These are phyloP conservation scores for Aspidiotus rigidus DNA, from an alignment of 2,888 invertebrate species.

Conservation along the genomic window DNA sequence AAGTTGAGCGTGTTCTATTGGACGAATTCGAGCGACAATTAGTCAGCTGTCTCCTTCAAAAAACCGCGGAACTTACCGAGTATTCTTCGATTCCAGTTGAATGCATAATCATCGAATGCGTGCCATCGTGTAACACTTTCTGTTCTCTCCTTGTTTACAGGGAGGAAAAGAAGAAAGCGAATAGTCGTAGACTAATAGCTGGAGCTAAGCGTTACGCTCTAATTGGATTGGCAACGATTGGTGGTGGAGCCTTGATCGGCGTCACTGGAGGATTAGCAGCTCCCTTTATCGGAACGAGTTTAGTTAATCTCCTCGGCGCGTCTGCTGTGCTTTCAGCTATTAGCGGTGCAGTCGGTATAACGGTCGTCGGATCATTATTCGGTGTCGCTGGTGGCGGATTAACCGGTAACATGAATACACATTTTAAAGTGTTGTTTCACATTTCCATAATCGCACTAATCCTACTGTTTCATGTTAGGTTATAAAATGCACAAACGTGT, in stretches of 20 bases:
- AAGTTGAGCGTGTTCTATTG: conserved; percentile 48
- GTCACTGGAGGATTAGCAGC: conserved; percentile 59
- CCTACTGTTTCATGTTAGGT: conserved; percentile 42
- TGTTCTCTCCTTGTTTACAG: conserved; percentile 41
- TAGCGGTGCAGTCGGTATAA: conserved; percentile 48
- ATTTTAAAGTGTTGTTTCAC: neutral
- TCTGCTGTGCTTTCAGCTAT: conserved; percentile 45
- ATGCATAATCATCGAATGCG: no score
- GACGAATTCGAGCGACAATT: conserved; percentile 52
- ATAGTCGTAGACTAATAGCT: conserved; percentile 46
- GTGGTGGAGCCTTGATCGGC: conserved; percentile 56
- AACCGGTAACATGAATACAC: conserved; percentile 44
- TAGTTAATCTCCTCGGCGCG: conserved; percentile 46
- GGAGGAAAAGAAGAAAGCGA: conserved; percentile 47
- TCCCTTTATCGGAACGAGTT: conserved; percentile 51
- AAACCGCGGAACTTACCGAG: conserved; percentile 43
- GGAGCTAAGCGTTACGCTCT: conserved; percentile 53
- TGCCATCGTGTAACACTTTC: no score
- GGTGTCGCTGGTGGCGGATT: conserved; percentile 60
- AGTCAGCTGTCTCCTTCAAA: conserved; percentile 45
- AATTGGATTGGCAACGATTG: conserved; percentile 55
- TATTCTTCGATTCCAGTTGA: no score
- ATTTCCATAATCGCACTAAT: conserved; percentile 1
- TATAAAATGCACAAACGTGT: conserved; percentile 60
- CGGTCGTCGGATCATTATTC: conserved; percentile 53